These are phyloP conservation scores for Galerucella calmariensis DNA, from an alignment of 2,888 invertebrate species.

Conservation along the genomic window DNA sequence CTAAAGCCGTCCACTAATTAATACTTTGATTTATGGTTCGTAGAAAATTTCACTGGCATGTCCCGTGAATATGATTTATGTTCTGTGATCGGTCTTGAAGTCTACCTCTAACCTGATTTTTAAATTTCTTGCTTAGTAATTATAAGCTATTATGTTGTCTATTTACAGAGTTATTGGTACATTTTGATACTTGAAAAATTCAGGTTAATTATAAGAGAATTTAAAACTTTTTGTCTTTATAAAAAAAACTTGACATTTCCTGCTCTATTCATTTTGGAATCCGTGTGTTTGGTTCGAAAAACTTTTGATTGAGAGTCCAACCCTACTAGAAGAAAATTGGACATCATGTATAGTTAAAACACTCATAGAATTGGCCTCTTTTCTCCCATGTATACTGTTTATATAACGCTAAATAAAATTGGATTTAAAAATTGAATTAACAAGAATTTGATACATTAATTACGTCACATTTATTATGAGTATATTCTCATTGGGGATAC, in stretches of 20 bases:
- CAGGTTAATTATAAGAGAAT: background rate
- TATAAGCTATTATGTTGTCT: constrained; percentile 3
- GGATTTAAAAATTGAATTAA: too few relatives aligned
- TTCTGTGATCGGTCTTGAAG: constrained; percentile 6
- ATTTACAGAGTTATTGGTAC: background rate
- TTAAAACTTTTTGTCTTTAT: background rate
- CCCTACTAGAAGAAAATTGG: too few relatives aligned
- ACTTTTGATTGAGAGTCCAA: too few relatives aligned
- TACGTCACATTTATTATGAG: background rate
- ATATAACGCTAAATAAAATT: too few relatives aligned
- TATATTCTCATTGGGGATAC: background rate
- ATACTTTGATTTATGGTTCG: constrained; percentile 46
- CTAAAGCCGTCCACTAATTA: constrained; percentile 43
- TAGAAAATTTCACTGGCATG: constrained; percentile 42
- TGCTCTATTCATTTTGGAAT: too few relatives aligned
- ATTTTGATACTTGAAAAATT: background rate
- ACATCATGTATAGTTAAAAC: too few relatives aligned
- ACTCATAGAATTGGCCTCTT: too few relatives aligned
- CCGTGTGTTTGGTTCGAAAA: too few relatives aligned
- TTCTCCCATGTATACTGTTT: too few relatives aligned
- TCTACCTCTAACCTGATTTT: background rate
- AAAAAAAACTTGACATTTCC: background rate
- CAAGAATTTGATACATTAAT: background rate
- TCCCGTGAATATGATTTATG: constrained; percentile 44
- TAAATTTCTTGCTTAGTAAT: background rate